phyloP scores from a whole-genome alignment of 2,888 invertebrate species.

The Thecocarcelia acutangulata region DNA sequence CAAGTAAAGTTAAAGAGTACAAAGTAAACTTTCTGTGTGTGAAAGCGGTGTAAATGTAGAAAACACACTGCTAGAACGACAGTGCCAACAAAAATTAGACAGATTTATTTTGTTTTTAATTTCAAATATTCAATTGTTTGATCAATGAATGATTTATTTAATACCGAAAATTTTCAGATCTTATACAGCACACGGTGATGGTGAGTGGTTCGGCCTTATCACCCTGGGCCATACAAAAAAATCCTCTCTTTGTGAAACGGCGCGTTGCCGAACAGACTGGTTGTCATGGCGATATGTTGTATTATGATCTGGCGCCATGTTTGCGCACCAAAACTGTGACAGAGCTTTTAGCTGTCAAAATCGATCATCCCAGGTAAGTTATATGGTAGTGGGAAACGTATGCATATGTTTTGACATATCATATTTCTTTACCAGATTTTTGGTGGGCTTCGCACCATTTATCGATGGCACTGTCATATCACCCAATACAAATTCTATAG shows the following conservation, averaged over 20 bases:
- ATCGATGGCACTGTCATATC: slow-evolving; percentile 93
- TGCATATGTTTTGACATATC: slow-evolving; percentile 52
- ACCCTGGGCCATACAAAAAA: slow-evolving; percentile 94
- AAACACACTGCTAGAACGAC: too few species aligned
- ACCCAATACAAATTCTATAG: slow-evolving; percentile 81
- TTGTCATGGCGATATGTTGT: slow-evolving; percentile 90
- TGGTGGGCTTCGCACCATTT: slow-evolving; percentile 96
- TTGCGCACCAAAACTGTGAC: slow-evolving; percentile 89
- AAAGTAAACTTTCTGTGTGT: too few species aligned
- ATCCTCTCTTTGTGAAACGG: slow-evolving; percentile 90
- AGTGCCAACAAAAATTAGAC: too few species aligned
- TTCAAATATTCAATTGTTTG: too few species aligned
- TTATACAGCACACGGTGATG: slow-evolving; percentile 92
- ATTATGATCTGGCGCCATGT: slow-evolving; percentile 93
- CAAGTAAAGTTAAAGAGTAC: too few species aligned
- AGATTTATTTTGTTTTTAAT: too few species aligned
- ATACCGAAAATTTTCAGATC: slow-evolving; percentile 83
- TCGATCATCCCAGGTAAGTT: slow-evolving; percentile 87
- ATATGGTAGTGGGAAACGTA: slow-evolving; percentile 45
- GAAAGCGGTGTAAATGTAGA: too few species aligned
- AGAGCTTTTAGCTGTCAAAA: slow-evolving; percentile 87
- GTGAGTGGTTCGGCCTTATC: slow-evolving; percentile 95
- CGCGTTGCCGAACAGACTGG: slow-evolving; percentile 91
- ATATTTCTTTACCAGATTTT: slow-evolving; percentile 83
- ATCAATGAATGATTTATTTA: too few species aligned